phyloP scores from a whole-genome alignment of 1,140 invertebrate species.

The Nylanderia fulva region DNA sequence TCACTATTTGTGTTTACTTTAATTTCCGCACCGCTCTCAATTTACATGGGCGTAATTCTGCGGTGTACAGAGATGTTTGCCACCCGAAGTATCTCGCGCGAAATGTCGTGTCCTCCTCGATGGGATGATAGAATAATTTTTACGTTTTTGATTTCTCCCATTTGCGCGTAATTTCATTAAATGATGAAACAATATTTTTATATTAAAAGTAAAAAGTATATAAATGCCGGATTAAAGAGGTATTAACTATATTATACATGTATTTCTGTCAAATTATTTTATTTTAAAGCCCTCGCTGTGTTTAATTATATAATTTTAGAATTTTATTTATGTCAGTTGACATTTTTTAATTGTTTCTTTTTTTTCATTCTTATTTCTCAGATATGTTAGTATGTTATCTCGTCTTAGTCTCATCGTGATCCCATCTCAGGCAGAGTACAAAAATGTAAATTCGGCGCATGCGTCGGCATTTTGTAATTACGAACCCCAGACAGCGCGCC shows the following conservation, averaged over 20 bases:
- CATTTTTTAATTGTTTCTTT: not conserved
- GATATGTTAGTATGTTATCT: not conserved
- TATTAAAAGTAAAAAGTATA: not conserved
- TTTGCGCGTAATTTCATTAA: not conserved
- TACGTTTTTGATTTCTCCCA: not conserved
- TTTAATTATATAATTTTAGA: not conserved
- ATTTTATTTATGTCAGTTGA: not conserved
- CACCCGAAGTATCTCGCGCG: not conserved
- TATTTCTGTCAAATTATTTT: not conserved
- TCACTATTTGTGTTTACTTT: slow-evolving; percentile 46
- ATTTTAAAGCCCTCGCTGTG: not conserved
- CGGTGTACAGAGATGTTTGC: slow-evolving; percentile 13
- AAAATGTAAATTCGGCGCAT: slow-evolving; percentile 49
- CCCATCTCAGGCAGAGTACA: slow-evolving; percentile 20
- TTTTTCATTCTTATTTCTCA: not conserved
- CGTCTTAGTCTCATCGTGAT: slow-evolving; percentile 6
- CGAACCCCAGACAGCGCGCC: slow-evolving; percentile 20
- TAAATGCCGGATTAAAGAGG: not conserved
- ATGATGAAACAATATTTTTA: not conserved
- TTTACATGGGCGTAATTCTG: slow-evolving; percentile 46
- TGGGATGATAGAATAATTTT: slow-evolving; percentile 17
- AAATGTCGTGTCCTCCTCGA: not conserved
- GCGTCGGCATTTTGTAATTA: slow-evolving; percentile 55
- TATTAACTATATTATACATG: not conserved
- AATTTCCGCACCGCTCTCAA: slow-evolving; percentile 50